phyloP scores from a whole-genome alignment of 2,113 vertebrate species.

The Corynorhinus townsendii region DNA sequence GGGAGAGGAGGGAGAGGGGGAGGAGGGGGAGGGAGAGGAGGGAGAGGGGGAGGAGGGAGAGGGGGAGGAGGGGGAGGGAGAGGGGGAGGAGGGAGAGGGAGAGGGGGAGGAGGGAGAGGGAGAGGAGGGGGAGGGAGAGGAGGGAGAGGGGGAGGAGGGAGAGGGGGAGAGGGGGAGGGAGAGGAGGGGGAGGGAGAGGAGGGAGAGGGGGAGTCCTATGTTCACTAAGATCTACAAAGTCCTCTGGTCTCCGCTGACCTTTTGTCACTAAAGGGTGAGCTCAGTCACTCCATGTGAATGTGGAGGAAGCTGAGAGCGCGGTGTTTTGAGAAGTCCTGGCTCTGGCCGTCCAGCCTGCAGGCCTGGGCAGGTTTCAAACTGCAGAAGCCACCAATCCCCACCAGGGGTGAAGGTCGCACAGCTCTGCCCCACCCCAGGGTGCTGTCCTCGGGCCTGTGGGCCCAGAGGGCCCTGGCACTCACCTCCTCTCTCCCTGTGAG shows the following conservation, averaged over 20 bases:
- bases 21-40: no score
- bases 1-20: no score
- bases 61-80: no score
- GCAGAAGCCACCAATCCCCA: neutral
- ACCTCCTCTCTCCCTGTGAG: neutral
- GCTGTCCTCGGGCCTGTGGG: neutral
- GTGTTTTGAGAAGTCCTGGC: neutral
- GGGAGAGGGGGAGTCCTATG: no score
- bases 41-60: no score
- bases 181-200: no score
- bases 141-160: no score
- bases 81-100: no score
- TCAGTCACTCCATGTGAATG: neutral
- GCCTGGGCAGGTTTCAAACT: neutral
- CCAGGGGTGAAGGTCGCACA: neutral
- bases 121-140: no score
- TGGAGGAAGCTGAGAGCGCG: neutral
- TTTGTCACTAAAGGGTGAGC: neutral
- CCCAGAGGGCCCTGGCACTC: neutral
- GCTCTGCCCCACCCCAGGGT: neutral
- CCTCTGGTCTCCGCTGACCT: neutral
- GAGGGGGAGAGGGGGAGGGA: no score
- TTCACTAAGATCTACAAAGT: neutral
- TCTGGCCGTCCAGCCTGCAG: neutral
- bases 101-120: no score